Evolutionary conservation across 1,140 invertebrate species (phyloP), one percentile per base, ranked within the genome.

Genomic region (Latrodectus geometricus): DNA sequence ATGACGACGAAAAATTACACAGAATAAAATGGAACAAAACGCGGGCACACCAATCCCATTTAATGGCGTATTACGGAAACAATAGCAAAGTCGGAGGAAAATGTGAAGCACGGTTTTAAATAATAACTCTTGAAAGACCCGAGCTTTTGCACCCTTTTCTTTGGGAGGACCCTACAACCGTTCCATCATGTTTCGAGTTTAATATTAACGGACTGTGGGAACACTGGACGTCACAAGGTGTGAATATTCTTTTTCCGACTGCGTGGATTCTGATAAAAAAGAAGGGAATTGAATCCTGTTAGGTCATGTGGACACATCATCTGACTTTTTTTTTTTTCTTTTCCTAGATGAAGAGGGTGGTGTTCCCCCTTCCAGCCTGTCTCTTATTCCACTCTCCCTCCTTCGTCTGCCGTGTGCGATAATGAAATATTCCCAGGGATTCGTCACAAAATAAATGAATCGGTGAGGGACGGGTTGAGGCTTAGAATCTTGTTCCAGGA

Each of bases 221-320:
- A 84, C 50, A 23, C 11, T 15, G 68, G 48, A 70, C 68, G 78
- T 80, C 68, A 80, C 20, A 35, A 11, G 66, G 49, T 35, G 52
- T 21, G n/a, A 75, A 74, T 65, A 78, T 65, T 35, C 65, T 35
- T 70, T 80, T 70, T 80, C 65, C 78, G 72, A 14, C 72, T 84
- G 81, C 72, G 73, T 56, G n/a, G 8, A 54, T 17, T n/a, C 56
- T 76, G 81, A 84, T 84, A 84, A 84, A 84, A 35, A 23, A 23
- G 75, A 23, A 11, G 54, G 78, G 15, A 65, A 66, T 69, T 20
- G 65, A 49, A 73, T 81, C 69, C 79, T 48, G 69, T 82, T 82
- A 82, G 80, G 52, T 82, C 80, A 82, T 70, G 80, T 82, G 70
- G 70, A 74, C 69, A 82, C 70, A 73, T 84, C 73, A 84, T 84